Percentiles rank a stretch among this genome's conserved stretches.
These are phyloP conservation scores for Dolichotis patagonum DNA, from an alignment of 2,113 vertebrate species.

Conservation along the genomic window DNA sequence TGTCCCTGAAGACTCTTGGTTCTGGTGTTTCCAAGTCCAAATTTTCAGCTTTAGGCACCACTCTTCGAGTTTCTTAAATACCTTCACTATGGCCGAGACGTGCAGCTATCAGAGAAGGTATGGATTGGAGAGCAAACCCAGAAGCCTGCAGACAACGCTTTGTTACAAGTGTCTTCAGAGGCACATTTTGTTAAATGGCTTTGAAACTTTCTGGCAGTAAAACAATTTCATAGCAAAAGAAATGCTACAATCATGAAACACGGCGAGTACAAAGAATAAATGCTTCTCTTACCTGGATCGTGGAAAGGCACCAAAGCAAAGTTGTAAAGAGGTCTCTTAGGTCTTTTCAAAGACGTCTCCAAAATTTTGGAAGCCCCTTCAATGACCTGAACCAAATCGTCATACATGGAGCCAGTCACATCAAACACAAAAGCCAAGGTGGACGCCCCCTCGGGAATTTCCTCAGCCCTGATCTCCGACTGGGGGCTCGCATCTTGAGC, in stretches of 20 bases:
- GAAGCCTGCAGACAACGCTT: constrained; percentile 42
- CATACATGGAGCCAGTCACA: constrained; percentile 99
- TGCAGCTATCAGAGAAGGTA: neutral
- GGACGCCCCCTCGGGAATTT: constrained; percentile 95
- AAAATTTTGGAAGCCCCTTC: constrained; percentile 98
- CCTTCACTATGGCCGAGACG: neutral
- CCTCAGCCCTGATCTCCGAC: constrained; percentile 76
- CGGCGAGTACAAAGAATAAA: neutral
- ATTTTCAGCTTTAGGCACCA: neutral
- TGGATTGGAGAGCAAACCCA: neutral
- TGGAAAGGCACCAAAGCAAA: constrained; percentile 98
- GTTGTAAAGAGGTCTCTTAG: constrained; percentile 94
- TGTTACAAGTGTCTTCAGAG: constrained; percentile 44
- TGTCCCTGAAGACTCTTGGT: neutral
- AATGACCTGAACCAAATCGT: constrained; percentile 98
- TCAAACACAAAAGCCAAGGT: constrained; percentile 99
- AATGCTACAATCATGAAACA: neutral
- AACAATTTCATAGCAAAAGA: neutral
- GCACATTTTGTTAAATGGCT: neutral
- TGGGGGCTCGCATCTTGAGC: constrained; percentile 82
- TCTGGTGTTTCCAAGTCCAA: neutral
- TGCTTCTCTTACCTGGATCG: constrained; percentile 92
- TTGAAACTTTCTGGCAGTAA: constrained; percentile 15
- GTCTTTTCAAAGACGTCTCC: constrained; percentile 96
- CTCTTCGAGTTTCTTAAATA: neutral